Percentiles rank a stretch among this genome's conserved stretches.
Conservation (phyloP, 2,797 vertebrate genomes). For the Scolopax rusticola region DNA sequence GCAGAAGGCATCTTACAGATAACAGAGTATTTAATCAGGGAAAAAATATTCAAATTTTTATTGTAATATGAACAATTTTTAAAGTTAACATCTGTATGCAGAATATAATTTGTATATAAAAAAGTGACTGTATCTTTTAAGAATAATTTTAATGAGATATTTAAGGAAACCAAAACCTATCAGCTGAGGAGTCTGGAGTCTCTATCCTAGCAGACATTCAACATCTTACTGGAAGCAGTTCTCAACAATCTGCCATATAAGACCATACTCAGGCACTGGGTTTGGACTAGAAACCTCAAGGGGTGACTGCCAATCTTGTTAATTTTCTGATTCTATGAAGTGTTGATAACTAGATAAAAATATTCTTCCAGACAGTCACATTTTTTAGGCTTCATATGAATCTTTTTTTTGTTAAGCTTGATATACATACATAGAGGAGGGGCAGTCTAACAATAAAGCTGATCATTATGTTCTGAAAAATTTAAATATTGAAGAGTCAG, state of each 20-base stretch:
- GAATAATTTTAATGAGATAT: not conserved
- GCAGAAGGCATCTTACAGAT: not conserved
- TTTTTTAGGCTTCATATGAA: not conserved
- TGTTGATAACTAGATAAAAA: not conserved
- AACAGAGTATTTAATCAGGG: not conserved
- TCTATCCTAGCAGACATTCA: not conserved
- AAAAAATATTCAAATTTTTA: not conserved
- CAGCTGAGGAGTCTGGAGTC: not conserved
- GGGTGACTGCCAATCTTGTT: fast-evolving
- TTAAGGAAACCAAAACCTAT: not conserved
- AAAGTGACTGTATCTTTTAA: not conserved
- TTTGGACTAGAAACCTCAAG: not conserved
- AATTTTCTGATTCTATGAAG: not conserved
- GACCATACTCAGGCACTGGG: fast-evolving
- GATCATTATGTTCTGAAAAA: not conserved
- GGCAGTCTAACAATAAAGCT: not conserved
- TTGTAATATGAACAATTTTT: not conserved
- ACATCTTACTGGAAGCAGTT: not conserved
- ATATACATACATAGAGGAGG: not conserved
- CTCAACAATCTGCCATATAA: not conserved
- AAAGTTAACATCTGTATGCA: not conserved
- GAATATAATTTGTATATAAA: not conserved
- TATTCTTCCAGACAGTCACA: not conserved
- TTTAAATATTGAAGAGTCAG: not conserved
- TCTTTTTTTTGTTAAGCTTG: not conserved